A percentile compares a stretch with the other conserved stretches of the same genome.
Conservation (phyloP, 2,888 invertebrate species). For the Habrosyne pyritoides region DNA sequence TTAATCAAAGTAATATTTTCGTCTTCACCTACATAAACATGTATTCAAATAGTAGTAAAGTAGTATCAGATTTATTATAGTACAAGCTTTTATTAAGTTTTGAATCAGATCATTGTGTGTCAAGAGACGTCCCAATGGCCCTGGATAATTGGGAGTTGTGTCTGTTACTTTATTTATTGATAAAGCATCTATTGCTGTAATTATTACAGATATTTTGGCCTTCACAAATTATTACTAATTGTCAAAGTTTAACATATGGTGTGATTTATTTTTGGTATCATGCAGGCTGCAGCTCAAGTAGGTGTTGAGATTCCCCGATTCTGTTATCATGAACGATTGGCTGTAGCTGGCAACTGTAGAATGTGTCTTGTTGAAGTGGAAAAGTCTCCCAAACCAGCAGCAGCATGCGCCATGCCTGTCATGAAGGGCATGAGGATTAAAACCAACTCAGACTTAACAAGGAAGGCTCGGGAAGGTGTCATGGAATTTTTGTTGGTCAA, state of each 20-base stretch:
- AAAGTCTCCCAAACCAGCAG: slow-evolving; percentile 98
- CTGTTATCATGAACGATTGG: slow-evolving; percentile 99
- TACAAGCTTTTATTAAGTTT: too few species aligned
- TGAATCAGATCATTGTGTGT: too few species aligned
- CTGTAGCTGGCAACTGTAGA: slow-evolving; percentile 99
- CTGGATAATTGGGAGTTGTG: neutral
- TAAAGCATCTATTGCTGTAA: too few species aligned
- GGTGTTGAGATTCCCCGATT: slow-evolving; percentile 99
- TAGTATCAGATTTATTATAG: too few species aligned
- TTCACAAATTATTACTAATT: too few species aligned
- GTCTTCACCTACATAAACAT: too few species aligned
- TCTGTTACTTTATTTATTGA: slow-evolving; percentile 23
- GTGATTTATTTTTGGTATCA: neutral
- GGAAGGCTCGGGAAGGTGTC: slow-evolving; percentile 90
- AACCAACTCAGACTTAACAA: slow-evolving; percentile 97
- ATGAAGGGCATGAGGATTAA: slow-evolving; percentile 99
- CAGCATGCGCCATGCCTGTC: slow-evolving; percentile 99
- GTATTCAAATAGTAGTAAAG: too few species aligned
- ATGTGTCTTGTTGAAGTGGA: slow-evolving; percentile 99
- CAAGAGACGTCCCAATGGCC: too few species aligned
- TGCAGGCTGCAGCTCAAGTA: slow-evolving; percentile 95
- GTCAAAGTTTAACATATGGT: neutral
- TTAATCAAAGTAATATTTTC: neutral
- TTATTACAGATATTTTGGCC: neutral
- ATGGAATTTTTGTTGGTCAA: slow-evolving; percentile 99